Percentiles rank a stretch among this genome's conserved stretches.
These are phyloP conservation scores for Anabas testudineus DNA, from an alignment of 2,797 vertebrate species.

Conservation along the genomic window DNA sequence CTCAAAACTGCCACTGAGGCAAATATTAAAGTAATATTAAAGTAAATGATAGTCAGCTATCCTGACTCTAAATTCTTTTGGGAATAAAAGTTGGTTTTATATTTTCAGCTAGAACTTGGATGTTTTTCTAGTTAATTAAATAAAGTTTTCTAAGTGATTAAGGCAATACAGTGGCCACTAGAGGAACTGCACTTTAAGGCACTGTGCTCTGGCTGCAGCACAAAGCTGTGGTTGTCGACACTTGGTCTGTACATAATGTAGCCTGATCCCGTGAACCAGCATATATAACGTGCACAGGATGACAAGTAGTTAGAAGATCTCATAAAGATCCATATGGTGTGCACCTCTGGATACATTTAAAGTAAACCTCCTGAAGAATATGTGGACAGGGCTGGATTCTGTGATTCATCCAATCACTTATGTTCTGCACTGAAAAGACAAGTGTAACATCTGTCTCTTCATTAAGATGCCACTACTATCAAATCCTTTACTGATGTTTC, in stretches of 20 bases:
- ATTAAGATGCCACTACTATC: constrained; percentile 17
- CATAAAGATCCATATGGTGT: background rate
- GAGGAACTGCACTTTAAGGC: constrained; percentile 66
- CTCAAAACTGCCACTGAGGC: constrained; percentile 22
- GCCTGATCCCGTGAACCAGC: constrained; percentile 21
- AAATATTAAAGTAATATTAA: constrained; percentile 23
- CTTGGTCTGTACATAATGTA: constrained; percentile 1
- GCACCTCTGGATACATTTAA: constrained; percentile 5
- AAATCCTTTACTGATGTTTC: constrained; percentile 29
- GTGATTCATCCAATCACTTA: background rate
- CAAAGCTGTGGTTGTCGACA: constrained; percentile 31
- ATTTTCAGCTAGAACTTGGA: constrained; percentile 8
- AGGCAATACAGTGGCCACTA: constrained; percentile 17
- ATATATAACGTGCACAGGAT: no score
- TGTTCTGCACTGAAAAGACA: constrained; percentile 63
- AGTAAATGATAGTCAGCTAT: background rate
- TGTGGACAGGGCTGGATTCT: constrained; percentile 1
- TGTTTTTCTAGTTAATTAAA: constrained; percentile 14
- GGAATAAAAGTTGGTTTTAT: background rate
- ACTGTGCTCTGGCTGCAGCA: constrained; percentile 53
- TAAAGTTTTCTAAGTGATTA: constrained; percentile 13
- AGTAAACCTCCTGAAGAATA: background rate
- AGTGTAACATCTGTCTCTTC: constrained; percentile 52
- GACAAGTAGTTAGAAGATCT: background rate
- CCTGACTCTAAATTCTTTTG: background rate